Base-by-base conservation (phyloP, 2,797 vertebrate genomes). In the Myotis myotis region DNA sequence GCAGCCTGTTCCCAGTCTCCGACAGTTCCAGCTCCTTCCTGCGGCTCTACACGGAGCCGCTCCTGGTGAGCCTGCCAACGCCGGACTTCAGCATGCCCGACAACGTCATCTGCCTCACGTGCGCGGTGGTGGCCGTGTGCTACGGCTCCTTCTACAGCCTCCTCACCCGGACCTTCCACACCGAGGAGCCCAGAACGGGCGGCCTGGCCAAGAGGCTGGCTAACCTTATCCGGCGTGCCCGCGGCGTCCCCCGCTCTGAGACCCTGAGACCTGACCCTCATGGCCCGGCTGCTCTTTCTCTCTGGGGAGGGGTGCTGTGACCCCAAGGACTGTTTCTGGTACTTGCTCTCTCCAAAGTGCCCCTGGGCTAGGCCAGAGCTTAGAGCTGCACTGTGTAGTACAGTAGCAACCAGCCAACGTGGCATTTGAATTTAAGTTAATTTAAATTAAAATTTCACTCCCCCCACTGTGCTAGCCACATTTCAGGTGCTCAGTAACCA, bases 21-120 rank as follows among this genome's bases (percentile, higher is more conserved):
- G 99, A 99, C 12, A 98, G 99, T 96, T 99, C 99, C 47, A 99
- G 99, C 98, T 99, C 99, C 98, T 99, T 99, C 71, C 96, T 99
- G 41, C 99, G 99, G 2, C 96, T 99, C 44, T 99, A 99, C 97
- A 99, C 99, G 0, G 99, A 99, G 96, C 99, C 99, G 0, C 98
- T 99, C 96, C 98, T 99, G 97, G 99, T 99, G 91, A 99, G 99
- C 98, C 98, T 99, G 94, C 99, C 99, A 0, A 99, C 99, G 0
- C 99, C 99, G 2, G 99, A 99, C 98, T 99, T 99, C 98, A 99
- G 99, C 98, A 99, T 99, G 99, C 99, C 99, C 79, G 99, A 99
- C 86, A 99, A 99, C 0, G 99, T 99, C 96, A 99, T 99, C 98
- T 99, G 99, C 97, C 98, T 99, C 96, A 99, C 99, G 7, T 99